Percentiles rank a stretch among this genome's conserved stretches.
Evolutionary conservation across 2,113 vertebrate genomes (phyloP).

Genomic region (Eptesicus fuscus): DNA sequence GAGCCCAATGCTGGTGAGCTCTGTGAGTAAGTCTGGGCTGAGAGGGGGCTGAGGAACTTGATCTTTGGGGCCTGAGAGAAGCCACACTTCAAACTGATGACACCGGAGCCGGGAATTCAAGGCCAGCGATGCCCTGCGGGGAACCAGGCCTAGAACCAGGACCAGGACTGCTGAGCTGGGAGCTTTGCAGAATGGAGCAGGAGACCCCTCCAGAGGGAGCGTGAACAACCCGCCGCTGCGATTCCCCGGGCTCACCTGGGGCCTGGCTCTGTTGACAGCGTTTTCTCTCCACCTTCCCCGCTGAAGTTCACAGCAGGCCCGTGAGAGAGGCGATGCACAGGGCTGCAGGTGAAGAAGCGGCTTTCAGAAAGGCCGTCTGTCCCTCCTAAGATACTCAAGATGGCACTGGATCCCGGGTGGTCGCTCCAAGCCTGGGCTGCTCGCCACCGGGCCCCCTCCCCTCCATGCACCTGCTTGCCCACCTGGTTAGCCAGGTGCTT

Average conservation of each 20-base stretch:
- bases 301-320: background rate
- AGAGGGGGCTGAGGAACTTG: background rate
- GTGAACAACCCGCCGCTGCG: background rate
- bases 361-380: background rate
- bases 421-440: background rate
- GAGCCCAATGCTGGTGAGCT: background rate
- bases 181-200: background rate
- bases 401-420: background rate
- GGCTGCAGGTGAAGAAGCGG: background rate
- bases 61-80: background rate
- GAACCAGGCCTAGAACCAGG: background rate
- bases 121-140: background rate
- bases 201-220: background rate
- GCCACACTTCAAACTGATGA: background rate
- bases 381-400: background rate
- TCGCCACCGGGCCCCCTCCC: accelerated
- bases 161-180: accelerated
- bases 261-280: accelerated
- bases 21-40: background rate
- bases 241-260: background rate
- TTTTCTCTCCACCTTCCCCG: accelerated
- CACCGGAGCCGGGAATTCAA: background rate
- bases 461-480: accelerated
- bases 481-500: background rate
- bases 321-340: background rate